These are phyloP conservation scores for Nyctereutes procyonoides DNA, from an alignment of 2,113 vertebrate species.

Conservation along the genomic window DNA sequence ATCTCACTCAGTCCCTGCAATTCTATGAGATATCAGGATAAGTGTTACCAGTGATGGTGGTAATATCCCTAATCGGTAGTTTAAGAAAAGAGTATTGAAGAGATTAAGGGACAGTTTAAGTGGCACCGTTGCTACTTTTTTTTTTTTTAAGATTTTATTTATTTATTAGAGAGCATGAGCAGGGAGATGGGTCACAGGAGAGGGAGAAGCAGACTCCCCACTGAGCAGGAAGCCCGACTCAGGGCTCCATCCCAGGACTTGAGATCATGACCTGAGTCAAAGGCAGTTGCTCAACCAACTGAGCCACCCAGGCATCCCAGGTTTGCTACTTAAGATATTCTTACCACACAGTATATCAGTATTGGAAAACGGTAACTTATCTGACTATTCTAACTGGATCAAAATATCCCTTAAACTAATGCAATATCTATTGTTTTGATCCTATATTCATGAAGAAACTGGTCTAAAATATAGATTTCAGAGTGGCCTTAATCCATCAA, in stretches of 20 bases:
- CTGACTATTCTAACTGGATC: background rate
- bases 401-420: background rate
- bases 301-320: background rate
- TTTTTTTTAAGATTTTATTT: background rate
- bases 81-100: slow-evolving; percentile 36
- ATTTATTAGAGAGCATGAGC: background rate
- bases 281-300: background rate
- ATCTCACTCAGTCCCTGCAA: background rate
- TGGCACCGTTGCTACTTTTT: background rate
- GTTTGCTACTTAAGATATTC: background rate
- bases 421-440: background rate
- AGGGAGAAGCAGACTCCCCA: background rate
- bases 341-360: background rate
- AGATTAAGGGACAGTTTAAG: background rate
- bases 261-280: background rate
- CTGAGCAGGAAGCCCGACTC: background rate
- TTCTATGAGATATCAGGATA: background rate
- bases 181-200: background rate
- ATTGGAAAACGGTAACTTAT: slow-evolving; percentile 23
- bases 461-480: background rate
- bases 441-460: background rate
- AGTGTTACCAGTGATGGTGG: background rate
- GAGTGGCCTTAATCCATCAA: background rate
- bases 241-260: background rate
- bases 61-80: background rate